phyloP scores from a whole-genome alignment of 2,113 vertebrate species.

The Perca flavescens region DNA sequence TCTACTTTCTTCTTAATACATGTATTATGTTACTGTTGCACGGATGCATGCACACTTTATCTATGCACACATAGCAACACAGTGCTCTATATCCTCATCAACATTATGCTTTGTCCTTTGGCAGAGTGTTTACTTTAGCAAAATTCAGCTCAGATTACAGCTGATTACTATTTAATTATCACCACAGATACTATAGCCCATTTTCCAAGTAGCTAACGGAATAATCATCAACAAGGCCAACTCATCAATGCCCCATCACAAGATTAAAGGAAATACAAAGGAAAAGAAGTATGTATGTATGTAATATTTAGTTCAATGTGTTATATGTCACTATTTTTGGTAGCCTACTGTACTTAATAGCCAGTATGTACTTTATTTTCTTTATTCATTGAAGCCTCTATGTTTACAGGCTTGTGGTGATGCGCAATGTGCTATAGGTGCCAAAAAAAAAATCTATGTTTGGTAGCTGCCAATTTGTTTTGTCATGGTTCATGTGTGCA shows the following conservation, averaged over 20 bases:
- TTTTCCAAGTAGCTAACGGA: not conserved
- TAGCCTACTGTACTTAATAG: too few relatives aligned
- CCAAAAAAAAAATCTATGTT: too few relatives aligned
- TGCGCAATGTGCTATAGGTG: too few relatives aligned
- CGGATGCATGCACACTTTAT: not conserved
- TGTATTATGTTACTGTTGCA: constrained; percentile 22
- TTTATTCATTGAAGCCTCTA: too few relatives aligned
- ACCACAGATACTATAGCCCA: not conserved
- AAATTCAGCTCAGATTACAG: constrained; percentile 45
- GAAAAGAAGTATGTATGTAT: not conserved
- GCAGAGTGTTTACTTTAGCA: constrained; percentile 21
- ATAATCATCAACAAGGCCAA: constrained; percentile 11
- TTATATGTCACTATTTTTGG: too few relatives aligned
- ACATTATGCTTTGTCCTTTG: constrained; percentile 6
- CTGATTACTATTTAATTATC: constrained; percentile 43
- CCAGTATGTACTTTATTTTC: too few relatives aligned
- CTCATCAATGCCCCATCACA: not conserved
- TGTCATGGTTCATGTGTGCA: too few relatives aligned
- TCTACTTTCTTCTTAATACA: not conserved
- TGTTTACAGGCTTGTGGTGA: too few relatives aligned
- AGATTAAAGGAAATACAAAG: not conserved
- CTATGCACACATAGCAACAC: constrained; percentile 2
- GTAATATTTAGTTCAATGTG: too few relatives aligned
- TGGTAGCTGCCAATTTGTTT: too few relatives aligned
- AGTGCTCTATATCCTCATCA: constrained; percentile 30